Conservation (phyloP, 2,888 invertebrate species). For the Pterobdella sp. region DNA sequence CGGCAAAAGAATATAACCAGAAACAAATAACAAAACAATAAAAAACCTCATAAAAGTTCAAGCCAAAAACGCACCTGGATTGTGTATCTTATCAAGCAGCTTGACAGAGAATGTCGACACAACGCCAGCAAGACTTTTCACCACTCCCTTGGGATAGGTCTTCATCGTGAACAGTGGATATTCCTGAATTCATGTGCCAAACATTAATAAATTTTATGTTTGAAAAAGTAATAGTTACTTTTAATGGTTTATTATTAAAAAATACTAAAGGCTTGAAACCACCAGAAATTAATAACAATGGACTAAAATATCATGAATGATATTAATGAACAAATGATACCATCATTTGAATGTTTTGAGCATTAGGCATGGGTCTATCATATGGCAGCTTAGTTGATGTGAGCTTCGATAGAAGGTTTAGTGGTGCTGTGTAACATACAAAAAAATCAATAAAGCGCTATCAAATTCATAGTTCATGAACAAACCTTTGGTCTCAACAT, state of each 20-base stretch:
- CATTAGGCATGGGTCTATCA: constrained; percentile 45
- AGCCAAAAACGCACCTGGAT: constrained; percentile 53
- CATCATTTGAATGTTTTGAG: constrained; percentile 66
- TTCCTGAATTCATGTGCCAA: constrained; percentile 55
- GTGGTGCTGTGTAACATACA: constrained; percentile 34
- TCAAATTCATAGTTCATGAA: constrained; percentile 53
- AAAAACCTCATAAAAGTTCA: background rate
- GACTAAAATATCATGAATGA: background rate
- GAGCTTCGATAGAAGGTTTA: constrained; percentile 39
- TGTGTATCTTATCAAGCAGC: constrained; percentile 69
- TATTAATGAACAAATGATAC: constrained; percentile 40
- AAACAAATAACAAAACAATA: too few species aligned
- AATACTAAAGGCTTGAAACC: background rate
- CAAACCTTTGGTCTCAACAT: constrained; percentile 43
- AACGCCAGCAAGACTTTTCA: constrained; percentile 76
- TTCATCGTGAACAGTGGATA: constrained; percentile 90
- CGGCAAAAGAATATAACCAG: too few species aligned
- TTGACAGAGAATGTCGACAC: constrained; percentile 78
- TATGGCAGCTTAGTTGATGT: constrained; percentile 50
- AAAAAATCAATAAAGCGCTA: constrained; percentile 56
- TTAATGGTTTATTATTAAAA: background rate
- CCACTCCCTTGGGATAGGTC: constrained; percentile 78
- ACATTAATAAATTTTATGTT: background rate
- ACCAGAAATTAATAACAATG: background rate
- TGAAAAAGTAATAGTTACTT: too few species aligned